Percentiles rank a stretch among this genome's conserved stretches.
Evolutionary conservation across 2,797 vertebrate species (phyloP).

Genomic region (Poeciliopsis turneri): DNA sequence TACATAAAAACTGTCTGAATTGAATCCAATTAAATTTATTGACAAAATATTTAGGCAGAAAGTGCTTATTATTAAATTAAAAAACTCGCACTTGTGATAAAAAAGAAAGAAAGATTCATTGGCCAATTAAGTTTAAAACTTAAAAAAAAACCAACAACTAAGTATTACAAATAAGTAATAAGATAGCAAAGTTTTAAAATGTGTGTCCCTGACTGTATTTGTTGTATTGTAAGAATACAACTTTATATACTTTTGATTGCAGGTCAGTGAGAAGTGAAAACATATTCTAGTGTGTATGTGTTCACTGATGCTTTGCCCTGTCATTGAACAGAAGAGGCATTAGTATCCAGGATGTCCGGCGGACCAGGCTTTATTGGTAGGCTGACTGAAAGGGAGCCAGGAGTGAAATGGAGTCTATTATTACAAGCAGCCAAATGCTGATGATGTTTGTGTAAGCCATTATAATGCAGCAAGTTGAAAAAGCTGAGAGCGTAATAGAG

Average conservation of each 20-base stretch:
- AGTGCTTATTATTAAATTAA: background rate
- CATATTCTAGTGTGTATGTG: slow-evolving; percentile 22
- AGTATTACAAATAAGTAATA: background rate
- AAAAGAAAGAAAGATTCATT: background rate
- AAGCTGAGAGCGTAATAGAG: slow-evolving; percentile 59
- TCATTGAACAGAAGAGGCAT: slow-evolving; percentile 56
- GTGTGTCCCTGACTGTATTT: background rate
- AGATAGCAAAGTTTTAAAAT: background rate
- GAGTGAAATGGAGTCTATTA: slow-evolving; percentile 70
- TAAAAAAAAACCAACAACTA: background rate
- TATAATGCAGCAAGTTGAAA: slow-evolving; percentile 72
- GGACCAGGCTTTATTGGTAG: slow-evolving; percentile 56
- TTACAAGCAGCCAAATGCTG: slow-evolving; percentile 68
- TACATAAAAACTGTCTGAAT: background rate
- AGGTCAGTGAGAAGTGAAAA: slow-evolving; percentile 11
- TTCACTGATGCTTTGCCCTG: slow-evolving; percentile 50
- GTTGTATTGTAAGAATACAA: background rate
- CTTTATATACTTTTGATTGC: background rate
- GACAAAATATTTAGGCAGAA: background rate
- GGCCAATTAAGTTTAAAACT: background rate
- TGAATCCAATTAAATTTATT: background rate
- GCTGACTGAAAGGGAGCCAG: slow-evolving; percentile 53
- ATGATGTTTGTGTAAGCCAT: slow-evolving; percentile 77
- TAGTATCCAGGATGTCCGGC: slow-evolving; percentile 62
- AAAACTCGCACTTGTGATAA: background rate